A percentile compares a stretch with the other conserved stretches of the same genome.
Conservation (phyloP, 2,888 invertebrate genomes). For the Eristalinus sepulchralis region DNA sequence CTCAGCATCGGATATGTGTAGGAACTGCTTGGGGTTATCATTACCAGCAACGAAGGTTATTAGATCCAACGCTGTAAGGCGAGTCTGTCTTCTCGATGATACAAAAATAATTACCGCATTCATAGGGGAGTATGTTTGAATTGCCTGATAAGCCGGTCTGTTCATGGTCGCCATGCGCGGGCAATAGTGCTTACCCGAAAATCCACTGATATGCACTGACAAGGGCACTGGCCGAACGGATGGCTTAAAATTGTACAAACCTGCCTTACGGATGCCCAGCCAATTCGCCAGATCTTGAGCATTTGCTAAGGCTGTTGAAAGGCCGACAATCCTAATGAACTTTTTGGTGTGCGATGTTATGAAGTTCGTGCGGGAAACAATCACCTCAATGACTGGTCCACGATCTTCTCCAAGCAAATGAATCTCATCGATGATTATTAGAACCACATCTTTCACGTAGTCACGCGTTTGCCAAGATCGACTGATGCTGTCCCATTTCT, state of each 20-base stretch:
- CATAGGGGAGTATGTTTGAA: slow-evolving; percentile 93
- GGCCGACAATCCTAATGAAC: slow-evolving; percentile 93
- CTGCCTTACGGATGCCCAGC: slow-evolving; percentile 94
- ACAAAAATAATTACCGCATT: slow-evolving; percentile 97
- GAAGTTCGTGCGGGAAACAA: slow-evolving; percentile 98
- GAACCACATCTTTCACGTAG: slow-evolving; percentile 94
- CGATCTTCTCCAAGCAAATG: slow-evolving; percentile 96
- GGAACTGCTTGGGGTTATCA: slow-evolving; percentile 96
- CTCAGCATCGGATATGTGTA: slow-evolving; percentile 92
- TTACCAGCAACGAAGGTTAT: slow-evolving; percentile 95
- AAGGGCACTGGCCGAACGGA: slow-evolving; percentile 98
- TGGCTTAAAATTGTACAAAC: slow-evolving; percentile 98
- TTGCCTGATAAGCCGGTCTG: slow-evolving; percentile 97
- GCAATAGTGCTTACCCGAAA: slow-evolving; percentile 98
- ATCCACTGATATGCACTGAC: slow-evolving; percentile 94
- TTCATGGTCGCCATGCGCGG: slow-evolving; percentile 99
- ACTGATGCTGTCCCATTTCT: slow-evolving; percentile 99
- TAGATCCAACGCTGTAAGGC: slow-evolving; percentile 97
- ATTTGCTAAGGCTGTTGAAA: slow-evolving; percentile 99
- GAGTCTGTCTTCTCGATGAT: slow-evolving; percentile 97
- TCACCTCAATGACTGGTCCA: slow-evolving; percentile 96
- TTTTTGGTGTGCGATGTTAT: slow-evolving; percentile 94
- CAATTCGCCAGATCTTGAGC: slow-evolving; percentile 98
- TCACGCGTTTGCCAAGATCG: slow-evolving; percentile 98
- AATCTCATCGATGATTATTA: slow-evolving; percentile 99